Evolutionary conservation across 2,113 vertebrate species (phyloP).

Genomic region (Bucco capensis): DNA sequence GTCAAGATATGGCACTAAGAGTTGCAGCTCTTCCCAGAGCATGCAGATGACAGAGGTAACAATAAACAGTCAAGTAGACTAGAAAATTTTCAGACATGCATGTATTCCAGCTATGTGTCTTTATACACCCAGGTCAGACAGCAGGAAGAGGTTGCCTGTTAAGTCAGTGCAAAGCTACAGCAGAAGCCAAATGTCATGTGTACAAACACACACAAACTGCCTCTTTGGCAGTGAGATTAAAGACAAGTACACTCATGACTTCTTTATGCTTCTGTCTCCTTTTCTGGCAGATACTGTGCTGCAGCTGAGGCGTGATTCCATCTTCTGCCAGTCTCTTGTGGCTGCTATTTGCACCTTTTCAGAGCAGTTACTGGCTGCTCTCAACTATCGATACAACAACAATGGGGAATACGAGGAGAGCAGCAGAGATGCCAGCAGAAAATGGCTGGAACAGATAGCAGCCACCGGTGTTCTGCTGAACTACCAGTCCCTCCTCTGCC

Average conservation of each 20-base stretch:
- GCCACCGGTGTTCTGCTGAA: constrained; percentile 88
- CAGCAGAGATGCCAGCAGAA: constrained; percentile 93
- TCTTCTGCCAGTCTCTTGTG: constrained; percentile 93
- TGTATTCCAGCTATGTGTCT: not conserved
- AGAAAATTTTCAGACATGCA: not conserved
- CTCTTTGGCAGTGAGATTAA: not conserved
- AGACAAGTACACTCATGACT: not conserved
- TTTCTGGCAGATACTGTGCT: constrained; percentile 84
- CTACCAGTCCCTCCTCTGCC: constrained; percentile 90
- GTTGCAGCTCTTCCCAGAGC: not conserved
- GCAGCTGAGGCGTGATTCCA: constrained; percentile 88
- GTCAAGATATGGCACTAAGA: not conserved
- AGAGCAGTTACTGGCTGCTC: constrained; percentile 89
- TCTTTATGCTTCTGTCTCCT: not conserved
- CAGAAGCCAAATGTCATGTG: not conserved
- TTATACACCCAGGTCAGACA: not conserved
- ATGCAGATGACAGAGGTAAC: not conserved
- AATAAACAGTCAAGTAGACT: not conserved
- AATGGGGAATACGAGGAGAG: constrained; percentile 94
- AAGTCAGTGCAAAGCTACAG: not conserved
- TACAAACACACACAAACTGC: too few species aligned
- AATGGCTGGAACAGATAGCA: constrained; percentile 96
- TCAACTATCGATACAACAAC: constrained; percentile 91
- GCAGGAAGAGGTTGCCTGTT: not conserved
- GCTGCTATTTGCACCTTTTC: constrained; percentile 88